These are phyloP conservation scores for Drosophila conformis DNA, from an alignment of 2,888 invertebrate species.

Conservation along the genomic window DNA sequence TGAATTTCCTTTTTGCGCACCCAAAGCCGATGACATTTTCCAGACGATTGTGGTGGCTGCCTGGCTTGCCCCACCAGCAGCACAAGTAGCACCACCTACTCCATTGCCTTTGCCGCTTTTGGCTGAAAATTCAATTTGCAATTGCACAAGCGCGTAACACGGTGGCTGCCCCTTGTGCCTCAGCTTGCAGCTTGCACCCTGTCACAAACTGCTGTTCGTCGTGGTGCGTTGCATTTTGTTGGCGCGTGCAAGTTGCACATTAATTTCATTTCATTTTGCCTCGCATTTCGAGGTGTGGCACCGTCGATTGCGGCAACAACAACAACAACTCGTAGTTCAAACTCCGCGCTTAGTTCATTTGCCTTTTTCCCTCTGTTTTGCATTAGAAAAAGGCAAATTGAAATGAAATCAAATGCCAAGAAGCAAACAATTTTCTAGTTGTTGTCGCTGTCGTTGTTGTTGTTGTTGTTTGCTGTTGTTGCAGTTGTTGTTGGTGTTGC, in stretches of 20 bases:
- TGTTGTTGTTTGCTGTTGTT: slow-evolving; percentile 30
- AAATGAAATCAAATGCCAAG: slow-evolving; percentile 75
- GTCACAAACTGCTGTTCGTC: slow-evolving; percentile 18
- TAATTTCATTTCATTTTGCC: slow-evolving; percentile 77
- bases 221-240: slow-evolving; percentile 53
- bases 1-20: slow-evolving; percentile 54
- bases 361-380: slow-evolving; percentile 66
- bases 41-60: slow-evolving; percentile 51
- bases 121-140: slow-evolving; percentile 76
- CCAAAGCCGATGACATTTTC: slow-evolving; percentile 72
- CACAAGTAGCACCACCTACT: neutral
- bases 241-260: slow-evolving; percentile 81
- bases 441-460: slow-evolving; percentile 13
- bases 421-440: slow-evolving; percentile 64
- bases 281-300: slow-evolving; percentile 80
- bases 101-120: slow-evolving; percentile 13
- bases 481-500: slow-evolving; percentile 37
- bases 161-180: slow-evolving; percentile 19
- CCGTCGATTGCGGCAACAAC: slow-evolving; percentile 66
- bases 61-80: neutral
- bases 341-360: slow-evolving; percentile 81
- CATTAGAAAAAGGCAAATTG: slow-evolving; percentile 80
- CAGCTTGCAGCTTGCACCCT: neutral
- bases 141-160: slow-evolving; percentile 80
- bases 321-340: slow-evolving; percentile 65